Evolutionary conservation across 2,113 vertebrate genomes (phyloP), one percentile per base, ranked within the genome.

Genomic region (Entomyzon cyanotis): DNA sequence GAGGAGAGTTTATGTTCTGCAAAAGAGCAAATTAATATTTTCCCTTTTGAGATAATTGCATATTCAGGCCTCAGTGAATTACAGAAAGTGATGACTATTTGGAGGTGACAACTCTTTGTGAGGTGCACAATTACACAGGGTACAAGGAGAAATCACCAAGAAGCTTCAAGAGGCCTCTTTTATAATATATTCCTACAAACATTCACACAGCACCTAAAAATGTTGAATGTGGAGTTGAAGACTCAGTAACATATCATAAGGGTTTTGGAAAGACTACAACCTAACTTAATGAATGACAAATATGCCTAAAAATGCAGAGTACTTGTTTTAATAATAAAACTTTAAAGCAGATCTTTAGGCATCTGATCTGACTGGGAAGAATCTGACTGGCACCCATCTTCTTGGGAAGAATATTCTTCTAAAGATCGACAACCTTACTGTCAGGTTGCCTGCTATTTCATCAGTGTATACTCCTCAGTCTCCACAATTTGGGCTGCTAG

Each of bases 341-440:
- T 69, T 77, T 77, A 70, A 63, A 84, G 23, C 1, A 1, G 18
- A 24, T 56, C 20, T 98, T 41, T 98, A 97, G 97, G 98, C 97
- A 68, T 98, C 98, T 82, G 98, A 98, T 93, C 93, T 98, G 93
- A 98, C 95, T 2, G 85, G 98, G n/a, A n/a, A n/a, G n/a, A n/a
- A 98, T 93, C 93, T 98, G 93, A 98, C 95, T 2, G 85, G 98
- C 92, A 98, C 97, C 20, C 98, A 98, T 86, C 96, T 98, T 71
- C 97, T 98, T 75, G 97, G 97, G 95, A 98, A 98, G 98, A 98
- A 53, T 93, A 98, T 98, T 94, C 96, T 97, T 68, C 37, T 70
- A 8, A 46, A 63, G 11, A 79, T 46, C 63, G 60, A 52, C 46
- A 63, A 21, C 28, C 25, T 68, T n/a, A n/a, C 55, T 49, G 27